Evolutionary conservation across 2,888 invertebrate genomes (phyloP).

Genomic region (Cordylochernes scorpioides): DNA sequence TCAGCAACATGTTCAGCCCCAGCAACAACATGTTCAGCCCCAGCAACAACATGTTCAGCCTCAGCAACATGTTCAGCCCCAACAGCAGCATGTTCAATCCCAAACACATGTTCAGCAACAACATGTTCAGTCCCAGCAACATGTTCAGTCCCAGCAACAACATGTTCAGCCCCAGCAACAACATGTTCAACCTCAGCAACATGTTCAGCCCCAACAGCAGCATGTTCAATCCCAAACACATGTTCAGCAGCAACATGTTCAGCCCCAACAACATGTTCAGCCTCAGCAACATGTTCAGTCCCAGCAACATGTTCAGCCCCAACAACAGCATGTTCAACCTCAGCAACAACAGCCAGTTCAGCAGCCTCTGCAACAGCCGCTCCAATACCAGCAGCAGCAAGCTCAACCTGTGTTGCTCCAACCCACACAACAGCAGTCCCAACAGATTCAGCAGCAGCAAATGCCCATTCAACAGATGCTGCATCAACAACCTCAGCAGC

Average conservation of each 20-base stretch:
- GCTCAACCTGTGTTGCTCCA: no score
- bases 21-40: constrained; percentile 1
- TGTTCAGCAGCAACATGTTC: not conserved
- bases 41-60: not conserved
- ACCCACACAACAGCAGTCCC: no score
- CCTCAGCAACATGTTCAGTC: not conserved
- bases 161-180: no score
- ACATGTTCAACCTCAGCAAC: not conserved
- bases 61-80: not conserved
- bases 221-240: not conserved
- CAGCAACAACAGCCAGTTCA: not conserved
- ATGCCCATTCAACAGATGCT: not conserved
- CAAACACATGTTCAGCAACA: not conserved
- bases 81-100: not conserved
- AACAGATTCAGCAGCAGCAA: not conserved
- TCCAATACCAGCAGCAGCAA: not conserved
- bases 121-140: not conserved
- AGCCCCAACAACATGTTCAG: not conserved
- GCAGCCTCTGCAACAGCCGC: not conserved
- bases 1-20: constrained; percentile 1
- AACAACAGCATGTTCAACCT: not conserved
- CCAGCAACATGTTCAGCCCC: not conserved
- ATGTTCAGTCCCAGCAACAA: not conserved
- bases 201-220: not conserved
- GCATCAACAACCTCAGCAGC: not conserved